Evolutionary conservation across 2,113 vertebrate genomes (phyloP), one percentile per base, ranked within the genome.

Genomic region (Telmatochromis sp.): DNA sequence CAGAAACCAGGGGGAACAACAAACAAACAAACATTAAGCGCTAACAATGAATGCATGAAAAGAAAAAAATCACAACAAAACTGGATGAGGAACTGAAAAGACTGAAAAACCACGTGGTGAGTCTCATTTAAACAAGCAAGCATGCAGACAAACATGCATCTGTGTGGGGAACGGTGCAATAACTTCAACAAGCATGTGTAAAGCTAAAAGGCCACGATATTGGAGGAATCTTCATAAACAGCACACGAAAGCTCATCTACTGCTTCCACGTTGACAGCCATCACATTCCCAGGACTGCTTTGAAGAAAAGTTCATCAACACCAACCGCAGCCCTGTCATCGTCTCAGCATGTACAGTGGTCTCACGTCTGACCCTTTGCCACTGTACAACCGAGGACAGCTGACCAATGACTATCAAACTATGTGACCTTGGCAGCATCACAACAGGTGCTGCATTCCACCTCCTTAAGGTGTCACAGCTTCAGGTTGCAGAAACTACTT

Each of bases 341-440:
- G 57, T 95, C 94, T 81, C 94, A 95, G 92, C 95, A 87, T 86
- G 92, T 86, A 91, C 73, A 87, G 89, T 81, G 89, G 70, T 82
- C 89, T 86, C 5, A 40, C 6, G 87, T 91, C 91, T 93, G 87
- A 93, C 85, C 91, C 81, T 40, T 12, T 19, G 33, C 83, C 82
- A 84, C 82, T 89, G 89, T 91, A 91, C 84, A 37, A 54, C 82
- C 58, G 37, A 31, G 73, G 84, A 91, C 75, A 57, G 83, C 87
- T 33, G 82, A 88, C 93, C 86, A 28, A 6, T 6, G 2, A 87
- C 79, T 37, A 65, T 68, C 88, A 87, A 89, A 89, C 91, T 90
- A 86, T 83, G 80, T 93, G 94, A 94, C 92, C 93, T 81, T 54
- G 53, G 51, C 90, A 81, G 80, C 63, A 60, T 83, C 83, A 26